Evolutionary conservation across 2,113 vertebrate genomes (phyloP), one percentile per base, ranked within the genome.

Genomic region (Alligator mississippiensis): DNA sequence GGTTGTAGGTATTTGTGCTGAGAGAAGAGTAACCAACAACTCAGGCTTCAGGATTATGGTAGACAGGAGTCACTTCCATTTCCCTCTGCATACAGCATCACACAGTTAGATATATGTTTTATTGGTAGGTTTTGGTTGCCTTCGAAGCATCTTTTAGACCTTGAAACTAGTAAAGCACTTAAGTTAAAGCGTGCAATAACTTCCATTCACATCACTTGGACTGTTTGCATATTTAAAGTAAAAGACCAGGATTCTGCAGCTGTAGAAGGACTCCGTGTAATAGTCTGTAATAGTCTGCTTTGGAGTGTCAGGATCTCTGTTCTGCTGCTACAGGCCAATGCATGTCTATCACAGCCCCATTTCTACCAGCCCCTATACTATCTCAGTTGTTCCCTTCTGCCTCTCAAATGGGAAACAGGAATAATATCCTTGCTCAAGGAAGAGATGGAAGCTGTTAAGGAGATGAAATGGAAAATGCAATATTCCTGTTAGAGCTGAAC

Each of bases 391-490:
- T 88, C 93, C 85, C 63, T 92, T 82, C 84, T 92, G 62, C 84
- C 92, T 94, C 66, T 81, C 91, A 30, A 87, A 90, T 62, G 87
- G 88, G 91, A 95, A 94, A 80, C 72, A 77, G 14, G 38, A 55
- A 91, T 96, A 93, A 96, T 96, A 95, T 94, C 93, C 93, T 82
- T 93, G 87, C 96, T 93, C 93, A 88, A 88, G 82, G 91, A 88
- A 47, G 93, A 85, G 92, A 85, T 74, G 62, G 89, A 89, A 95
- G 88, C 77, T 1, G 2, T 90, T 92, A 95, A 93, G 94, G 85
- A 95, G 83, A 86, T 96, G 93, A 96, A 89, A 95, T 34, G 90
- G 96, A 96, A 95, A 91, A 93, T 59, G 85, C 87, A 84, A 93
- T 93, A 89, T 4, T 78, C 94, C 94, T 74, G 90, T 85, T 83